Conservation (phyloP, 2,888 invertebrate genomes). For the Colostygia pectinataria region DNA sequence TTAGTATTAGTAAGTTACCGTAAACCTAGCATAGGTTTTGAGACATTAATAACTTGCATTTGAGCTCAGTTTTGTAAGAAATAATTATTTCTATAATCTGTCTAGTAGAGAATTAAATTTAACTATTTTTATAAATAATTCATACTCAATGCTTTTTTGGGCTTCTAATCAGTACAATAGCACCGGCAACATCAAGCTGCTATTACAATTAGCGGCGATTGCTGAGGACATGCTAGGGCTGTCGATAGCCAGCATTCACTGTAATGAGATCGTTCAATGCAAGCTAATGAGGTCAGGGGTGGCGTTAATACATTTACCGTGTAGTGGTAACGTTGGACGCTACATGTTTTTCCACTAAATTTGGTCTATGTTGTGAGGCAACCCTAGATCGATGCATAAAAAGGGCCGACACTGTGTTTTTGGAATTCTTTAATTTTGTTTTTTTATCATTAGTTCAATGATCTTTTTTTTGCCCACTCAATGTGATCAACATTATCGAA, state of each 20-base stretch:
- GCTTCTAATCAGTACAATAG: slow-evolving; percentile 24
- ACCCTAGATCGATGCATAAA: slow-evolving; percentile 1
- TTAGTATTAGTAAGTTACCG: no score
- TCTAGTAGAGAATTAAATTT: no score
- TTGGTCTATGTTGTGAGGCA: slow-evolving; percentile 1
- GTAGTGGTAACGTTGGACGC: slow-evolving; percentile 8
- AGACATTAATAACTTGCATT: no score
- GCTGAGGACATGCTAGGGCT: slow-evolving; percentile 25
- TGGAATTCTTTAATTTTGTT: no score
- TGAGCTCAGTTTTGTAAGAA: no score
- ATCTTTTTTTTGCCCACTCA: no score
- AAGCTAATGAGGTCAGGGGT: slow-evolving; percentile 54
- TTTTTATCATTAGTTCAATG: no score
- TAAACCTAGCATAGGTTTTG: no score
- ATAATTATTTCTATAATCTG: no score
- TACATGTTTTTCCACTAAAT: slow-evolving; percentile 26
- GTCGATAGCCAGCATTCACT: slow-evolving; percentile 45
- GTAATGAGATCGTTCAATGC: slow-evolving; percentile 59
- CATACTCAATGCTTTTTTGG: neutral
- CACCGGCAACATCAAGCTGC: slow-evolving; percentile 12
- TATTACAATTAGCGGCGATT: slow-evolving; percentile 29
- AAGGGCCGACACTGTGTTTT: neutral
- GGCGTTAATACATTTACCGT: slow-evolving; percentile 28
- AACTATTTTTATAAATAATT: no score
- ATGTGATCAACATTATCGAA: no score